phyloP scores from a whole-genome alignment of 1,140 invertebrate species.

The Drosophila parabipectinata region DNA sequence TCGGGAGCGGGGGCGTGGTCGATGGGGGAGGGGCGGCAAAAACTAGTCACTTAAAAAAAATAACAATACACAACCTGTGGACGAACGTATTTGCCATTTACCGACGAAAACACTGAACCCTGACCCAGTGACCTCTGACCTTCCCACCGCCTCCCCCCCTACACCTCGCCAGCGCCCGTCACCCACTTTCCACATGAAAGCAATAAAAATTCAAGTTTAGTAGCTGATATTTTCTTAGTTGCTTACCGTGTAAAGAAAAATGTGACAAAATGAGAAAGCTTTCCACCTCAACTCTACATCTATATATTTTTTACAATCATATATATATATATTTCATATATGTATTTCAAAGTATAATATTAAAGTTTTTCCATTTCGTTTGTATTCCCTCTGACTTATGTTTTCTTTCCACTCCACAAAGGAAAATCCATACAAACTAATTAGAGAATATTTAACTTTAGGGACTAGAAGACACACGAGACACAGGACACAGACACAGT shows the following conservation, averaged over 20 bases:
- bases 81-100: too few species aligned
- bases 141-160: not conserved
- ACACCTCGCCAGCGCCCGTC: not conserved
- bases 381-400: constrained; percentile 11
- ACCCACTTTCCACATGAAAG: constrained; percentile 7
- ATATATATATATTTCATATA: constrained; percentile 17
- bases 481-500: constrained; percentile 9
- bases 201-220: constrained; percentile 24
- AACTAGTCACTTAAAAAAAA: constrained; percentile 5
- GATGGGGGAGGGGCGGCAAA: constrained; percentile 15
- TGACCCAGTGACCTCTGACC: not conserved
- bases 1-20: constrained; percentile 13
- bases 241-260: constrained; percentile 40
- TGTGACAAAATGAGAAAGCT: constrained; percentile 64
- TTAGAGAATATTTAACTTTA: constrained; percentile 37
- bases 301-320: constrained; percentile 15
- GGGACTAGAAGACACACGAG: not conserved
- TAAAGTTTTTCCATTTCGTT: constrained; percentile 15
- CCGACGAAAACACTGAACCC: not conserved
- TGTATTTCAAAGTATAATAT: constrained; percentile 16
- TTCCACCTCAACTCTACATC: constrained; percentile 56
- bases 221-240: constrained; percentile 27
- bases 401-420: constrained; percentile 14
- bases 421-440: constrained; percentile 13
- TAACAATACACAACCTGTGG: too few species aligned